Evolutionary conservation across 2,888 invertebrate species (phyloP).

Genomic region (Junonia oenone): DNA sequence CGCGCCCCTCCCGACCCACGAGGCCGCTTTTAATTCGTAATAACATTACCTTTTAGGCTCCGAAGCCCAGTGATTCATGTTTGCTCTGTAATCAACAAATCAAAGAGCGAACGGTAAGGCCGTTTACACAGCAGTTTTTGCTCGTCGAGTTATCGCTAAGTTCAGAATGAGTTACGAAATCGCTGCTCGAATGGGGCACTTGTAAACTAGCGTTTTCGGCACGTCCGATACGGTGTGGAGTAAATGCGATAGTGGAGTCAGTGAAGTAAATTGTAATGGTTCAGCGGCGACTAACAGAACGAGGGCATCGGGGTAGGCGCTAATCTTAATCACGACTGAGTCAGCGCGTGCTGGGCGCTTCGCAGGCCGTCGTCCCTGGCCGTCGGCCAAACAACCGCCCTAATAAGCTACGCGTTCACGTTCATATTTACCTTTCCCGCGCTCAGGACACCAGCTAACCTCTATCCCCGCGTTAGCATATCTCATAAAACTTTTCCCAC

Average conservation of each 20-base stretch:
- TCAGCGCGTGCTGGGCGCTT: conserved; percentile 39
- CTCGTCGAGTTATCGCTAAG: neutral
- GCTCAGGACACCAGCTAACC: conserved; percentile 13
- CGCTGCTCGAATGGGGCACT: neutral
- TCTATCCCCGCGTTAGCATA: conserved; percentile 9
- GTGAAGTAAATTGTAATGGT: neutral
- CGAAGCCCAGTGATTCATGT: conserved; percentile 22
- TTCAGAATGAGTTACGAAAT: neutral
- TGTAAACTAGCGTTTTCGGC: neutral
- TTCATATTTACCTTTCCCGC: conserved; percentile 35
- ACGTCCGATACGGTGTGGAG: neutral
- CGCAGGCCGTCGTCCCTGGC: conserved; percentile 45
- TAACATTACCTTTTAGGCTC: conserved; percentile 28
- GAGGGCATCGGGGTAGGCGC: conserved; percentile 26
- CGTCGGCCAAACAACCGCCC: conserved; percentile 40
- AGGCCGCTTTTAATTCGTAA: conserved; percentile 27
- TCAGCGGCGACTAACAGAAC: neutral
- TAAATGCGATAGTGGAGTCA: neutral
- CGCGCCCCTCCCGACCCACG: conserved; percentile 4
- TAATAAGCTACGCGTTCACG: conserved; percentile 50
- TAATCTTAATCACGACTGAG: conserved; percentile 53
- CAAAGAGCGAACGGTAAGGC: conserved; percentile 29
- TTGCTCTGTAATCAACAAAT: conserved; percentile 33
- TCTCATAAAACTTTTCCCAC: conserved; percentile 22
- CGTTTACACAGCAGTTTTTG: conserved; percentile 1